A percentile compares a stretch with the other conserved stretches of the same genome.
These are phyloP conservation scores for Mesocentrotus franciscanus DNA, from an alignment of 53 echinoderm and acorn worm genomes.

Conservation along the genomic window DNA sequence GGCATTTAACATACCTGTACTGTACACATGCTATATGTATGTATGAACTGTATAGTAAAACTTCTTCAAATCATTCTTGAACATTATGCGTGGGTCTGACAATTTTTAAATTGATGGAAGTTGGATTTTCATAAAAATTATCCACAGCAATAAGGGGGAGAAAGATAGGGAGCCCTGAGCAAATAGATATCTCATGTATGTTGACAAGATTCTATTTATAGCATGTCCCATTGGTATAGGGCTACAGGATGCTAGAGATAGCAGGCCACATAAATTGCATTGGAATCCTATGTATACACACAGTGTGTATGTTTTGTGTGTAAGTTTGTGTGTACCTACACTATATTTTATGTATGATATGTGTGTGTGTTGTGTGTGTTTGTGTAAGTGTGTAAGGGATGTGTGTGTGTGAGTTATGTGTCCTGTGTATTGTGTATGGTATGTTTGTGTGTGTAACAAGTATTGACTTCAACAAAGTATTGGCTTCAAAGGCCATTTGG, in stretches of 20 bases:
- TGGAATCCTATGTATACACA: slow-evolving; percentile 20
- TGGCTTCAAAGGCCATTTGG: slow-evolving; percentile 43
- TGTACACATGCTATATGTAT: not conserved
- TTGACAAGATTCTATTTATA: slow-evolving; percentile 61
- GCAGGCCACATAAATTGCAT: slow-evolving; percentile 16
- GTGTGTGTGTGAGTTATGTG: not conserved
- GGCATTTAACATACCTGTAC: not conserved
- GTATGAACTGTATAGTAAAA: not conserved
- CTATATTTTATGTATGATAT: not conserved
- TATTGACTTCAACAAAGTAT: not conserved
- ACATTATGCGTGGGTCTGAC: not conserved
- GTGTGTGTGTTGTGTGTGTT: slow-evolving; percentile 22
- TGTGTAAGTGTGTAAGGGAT: not conserved
- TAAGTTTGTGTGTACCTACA: slow-evolving; percentile 25
- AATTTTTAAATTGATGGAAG: slow-evolving; percentile 3
- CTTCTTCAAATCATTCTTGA: not conserved
- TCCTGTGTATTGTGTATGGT: not conserved
- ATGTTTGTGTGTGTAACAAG: not conserved
- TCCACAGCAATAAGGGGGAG: not conserved
- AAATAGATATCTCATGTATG: slow-evolving; percentile 38
- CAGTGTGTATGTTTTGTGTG: slow-evolving; percentile 47
- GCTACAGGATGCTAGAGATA: not conserved
- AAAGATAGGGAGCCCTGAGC: slow-evolving; percentile 47
- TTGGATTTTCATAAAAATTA: slow-evolving; percentile 15
- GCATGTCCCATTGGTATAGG: not conserved